phyloP scores from a whole-genome alignment of 2,797 vertebrate genomes.

The Astyanax mexicanus region DNA sequence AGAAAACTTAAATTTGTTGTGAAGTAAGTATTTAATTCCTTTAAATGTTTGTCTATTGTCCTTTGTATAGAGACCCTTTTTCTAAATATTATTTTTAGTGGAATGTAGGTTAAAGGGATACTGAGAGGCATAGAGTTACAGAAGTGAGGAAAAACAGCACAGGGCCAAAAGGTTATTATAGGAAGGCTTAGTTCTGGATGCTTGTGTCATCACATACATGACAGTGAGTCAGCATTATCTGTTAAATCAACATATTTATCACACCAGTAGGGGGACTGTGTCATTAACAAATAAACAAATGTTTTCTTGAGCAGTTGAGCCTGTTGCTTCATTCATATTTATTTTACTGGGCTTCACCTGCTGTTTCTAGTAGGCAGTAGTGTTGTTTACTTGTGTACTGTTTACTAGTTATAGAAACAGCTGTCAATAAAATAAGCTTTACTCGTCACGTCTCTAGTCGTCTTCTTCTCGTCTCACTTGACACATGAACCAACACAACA shows the following conservation, averaged over 20 bases:
- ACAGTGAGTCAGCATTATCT: constrained; percentile 17
- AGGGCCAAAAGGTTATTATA: constrained; percentile 73
- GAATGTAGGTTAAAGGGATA: constrained; percentile 48
- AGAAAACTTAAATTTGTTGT: constrained; percentile 10
- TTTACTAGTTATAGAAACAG: constrained; percentile 34
- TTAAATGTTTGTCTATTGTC: constrained; percentile 58
- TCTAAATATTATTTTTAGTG: constrained; percentile 58
- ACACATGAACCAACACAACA: constrained; percentile 19
- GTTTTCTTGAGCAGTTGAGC: constrained; percentile 17
- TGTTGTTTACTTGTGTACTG: constrained; percentile 3
- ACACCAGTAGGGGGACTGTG: neutral
- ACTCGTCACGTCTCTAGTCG: neutral
- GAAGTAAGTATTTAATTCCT: constrained; percentile 28
- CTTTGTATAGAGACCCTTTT: constrained; percentile 63
- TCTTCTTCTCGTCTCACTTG: neutral
- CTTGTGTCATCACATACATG: constrained; percentile 43
- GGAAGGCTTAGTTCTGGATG: constrained; percentile 45
- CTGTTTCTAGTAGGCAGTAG: constrained; percentile 4
- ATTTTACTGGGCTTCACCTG: constrained; percentile 20
- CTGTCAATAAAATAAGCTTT: constrained; percentile 50
- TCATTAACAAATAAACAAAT: constrained; percentile 25
- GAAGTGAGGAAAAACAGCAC: constrained; percentile 67
- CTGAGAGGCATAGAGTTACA: constrained; percentile 47
- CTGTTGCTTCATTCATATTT: constrained; percentile 26
- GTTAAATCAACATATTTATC: constrained; percentile 5